These are phyloP conservation scores for Ictalurus punctatus DNA, from an alignment of 2,113 vertebrate genomes.

Conservation along the genomic window DNA sequence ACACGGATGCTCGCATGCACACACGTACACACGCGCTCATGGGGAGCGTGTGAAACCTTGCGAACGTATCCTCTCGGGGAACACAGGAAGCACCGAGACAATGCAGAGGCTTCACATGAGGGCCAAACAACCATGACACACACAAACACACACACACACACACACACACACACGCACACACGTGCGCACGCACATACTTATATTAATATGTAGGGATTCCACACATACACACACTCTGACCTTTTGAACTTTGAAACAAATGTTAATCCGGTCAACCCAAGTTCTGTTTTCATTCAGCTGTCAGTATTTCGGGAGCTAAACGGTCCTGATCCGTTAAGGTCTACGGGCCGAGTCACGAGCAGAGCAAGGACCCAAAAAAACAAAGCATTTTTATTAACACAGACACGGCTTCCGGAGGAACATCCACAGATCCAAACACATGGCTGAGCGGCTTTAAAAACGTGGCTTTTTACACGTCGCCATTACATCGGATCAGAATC, in stretches of 20 bases:
- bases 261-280: not conserved
- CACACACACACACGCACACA: conserved; percentile 3
- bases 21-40: conserved; percentile 51
- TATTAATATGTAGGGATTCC: conserved; percentile 6
- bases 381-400: not conserved
- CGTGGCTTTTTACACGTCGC: not conserved
- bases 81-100: conserved; percentile 78
- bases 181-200: conserved; percentile 45
- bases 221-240: conserved; percentile 21
- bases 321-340: not conserved
- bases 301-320: not conserved
- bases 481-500: not conserved
- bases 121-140: conserved; percentile 52
- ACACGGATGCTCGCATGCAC: conserved; percentile 16
- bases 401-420: not conserved
- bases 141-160: conserved; percentile 8
- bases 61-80: conserved; percentile 73
- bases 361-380: not conserved
- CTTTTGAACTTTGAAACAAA: not conserved
- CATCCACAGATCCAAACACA: not conserved
- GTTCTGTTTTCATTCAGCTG: conserved; percentile 6
- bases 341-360: not conserved
- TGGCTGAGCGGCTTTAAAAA: not conserved
- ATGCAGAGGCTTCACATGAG: conserved; percentile 75
- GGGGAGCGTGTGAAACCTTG: conserved; percentile 74